phyloP scores from a whole-genome alignment of 2,797 vertebrate species.

The Darevskia nairensis region DNA sequence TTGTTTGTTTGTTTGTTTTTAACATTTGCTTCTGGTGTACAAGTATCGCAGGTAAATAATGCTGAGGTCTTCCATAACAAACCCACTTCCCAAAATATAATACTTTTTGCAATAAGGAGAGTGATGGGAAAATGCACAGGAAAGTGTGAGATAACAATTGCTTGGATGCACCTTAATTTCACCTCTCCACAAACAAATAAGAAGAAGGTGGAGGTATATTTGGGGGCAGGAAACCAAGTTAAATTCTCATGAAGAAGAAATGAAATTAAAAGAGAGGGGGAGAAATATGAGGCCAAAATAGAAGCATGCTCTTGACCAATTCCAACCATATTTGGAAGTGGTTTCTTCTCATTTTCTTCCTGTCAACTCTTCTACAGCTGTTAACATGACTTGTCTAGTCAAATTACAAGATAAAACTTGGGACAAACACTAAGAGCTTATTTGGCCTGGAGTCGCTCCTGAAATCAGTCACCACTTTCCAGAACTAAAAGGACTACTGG shows the following conservation, averaged over 20 bases:
- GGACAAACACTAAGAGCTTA: conserved; percentile 31
- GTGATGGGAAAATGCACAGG: too few relatives aligned
- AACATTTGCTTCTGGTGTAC: too few relatives aligned
- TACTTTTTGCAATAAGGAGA: too few relatives aligned
- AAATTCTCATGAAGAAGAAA: not conserved
- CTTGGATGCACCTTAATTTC: too few relatives aligned
- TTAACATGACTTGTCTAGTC: not conserved
- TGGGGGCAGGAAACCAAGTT: not conserved
- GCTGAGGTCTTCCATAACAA: too few relatives aligned
- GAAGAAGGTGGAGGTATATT: not conserved
- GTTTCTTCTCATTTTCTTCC: conserved; percentile 28
- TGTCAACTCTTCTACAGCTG: conserved; percentile 11
- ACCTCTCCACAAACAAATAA: not conserved
- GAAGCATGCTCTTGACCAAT: not conserved
- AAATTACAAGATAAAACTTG: conserved; percentile 23
- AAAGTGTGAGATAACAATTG: too few relatives aligned
- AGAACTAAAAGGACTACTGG: conserved; percentile 9
- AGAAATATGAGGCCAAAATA: not conserved
- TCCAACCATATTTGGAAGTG: conserved; percentile 23
- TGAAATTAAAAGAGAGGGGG: not conserved
- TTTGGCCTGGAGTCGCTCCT: conserved; percentile 39
- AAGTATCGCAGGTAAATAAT: too few relatives aligned
- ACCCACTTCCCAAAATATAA: too few relatives aligned
- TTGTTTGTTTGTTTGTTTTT: too few relatives aligned
- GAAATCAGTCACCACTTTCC: conserved; percentile 50